A percentile compares a stretch with the other conserved stretches of the same genome.
Evolutionary conservation across 2,113 vertebrate genomes (phyloP).

Genomic region (Syngnathus scovelli): DNA sequence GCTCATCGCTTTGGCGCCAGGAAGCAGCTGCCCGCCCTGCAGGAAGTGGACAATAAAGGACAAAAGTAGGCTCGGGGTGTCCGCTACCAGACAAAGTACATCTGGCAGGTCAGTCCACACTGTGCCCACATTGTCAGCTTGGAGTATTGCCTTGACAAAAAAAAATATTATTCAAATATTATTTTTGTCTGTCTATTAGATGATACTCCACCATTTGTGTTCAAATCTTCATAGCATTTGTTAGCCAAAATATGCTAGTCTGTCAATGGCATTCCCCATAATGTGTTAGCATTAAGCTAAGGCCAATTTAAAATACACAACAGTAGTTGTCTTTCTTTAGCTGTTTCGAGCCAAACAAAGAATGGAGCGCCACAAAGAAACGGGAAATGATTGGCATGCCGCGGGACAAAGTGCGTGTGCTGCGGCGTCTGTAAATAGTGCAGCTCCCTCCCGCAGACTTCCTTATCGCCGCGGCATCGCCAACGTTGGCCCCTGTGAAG

Average conservation of each 20-base stretch:
- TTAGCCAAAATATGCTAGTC: not conserved
- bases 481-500: conserved; percentile 45
- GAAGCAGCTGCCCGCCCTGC: conserved; percentile 73
- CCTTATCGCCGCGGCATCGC: conserved; percentile 56
- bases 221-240: no score
- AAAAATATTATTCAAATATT: no score
- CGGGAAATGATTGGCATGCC: conserved; percentile 53
- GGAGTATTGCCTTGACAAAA: not conserved
- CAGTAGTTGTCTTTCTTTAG: no score
- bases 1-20: conserved; percentile 73
- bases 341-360: not conserved
- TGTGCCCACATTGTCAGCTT: not conserved
- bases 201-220: no score
- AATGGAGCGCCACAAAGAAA: conserved; percentile 1
- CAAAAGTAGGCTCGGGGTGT: conserved; percentile 30
- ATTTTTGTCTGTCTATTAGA: no score
- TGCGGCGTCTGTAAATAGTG: conserved; percentile 55
- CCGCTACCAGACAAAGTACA: conserved; percentile 10
- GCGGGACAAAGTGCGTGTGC: conserved; percentile 33
- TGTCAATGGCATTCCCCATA: not conserved
- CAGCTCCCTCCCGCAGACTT: conserved; percentile 56
- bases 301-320: not conserved
- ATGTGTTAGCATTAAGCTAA: no score
- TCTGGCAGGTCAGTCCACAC: conserved; percentile 7
- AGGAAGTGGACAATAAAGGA: conserved; percentile 69